Percentiles rank a stretch among this genome's conserved stretches.
phyloP scores from a whole-genome alignment of 2,113 vertebrate genomes.

The Chamaea fasciata region DNA sequence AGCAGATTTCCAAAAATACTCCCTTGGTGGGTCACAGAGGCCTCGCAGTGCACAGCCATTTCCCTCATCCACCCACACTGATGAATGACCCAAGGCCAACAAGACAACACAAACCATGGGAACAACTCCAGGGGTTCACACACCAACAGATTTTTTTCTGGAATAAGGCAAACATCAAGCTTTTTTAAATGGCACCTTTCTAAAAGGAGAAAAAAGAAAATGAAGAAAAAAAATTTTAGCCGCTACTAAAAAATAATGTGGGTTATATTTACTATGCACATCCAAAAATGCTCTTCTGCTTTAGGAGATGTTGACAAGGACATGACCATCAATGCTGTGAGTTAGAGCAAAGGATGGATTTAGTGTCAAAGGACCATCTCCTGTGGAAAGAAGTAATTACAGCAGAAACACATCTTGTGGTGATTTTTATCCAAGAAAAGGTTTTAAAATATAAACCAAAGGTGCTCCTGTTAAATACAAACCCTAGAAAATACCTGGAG shows the following conservation, averaged over 20 bases:
- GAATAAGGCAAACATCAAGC: not conserved
- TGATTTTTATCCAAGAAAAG: conserved; percentile 32
- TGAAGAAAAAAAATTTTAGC: not conserved
- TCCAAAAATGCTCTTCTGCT: not conserved
- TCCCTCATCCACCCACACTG: not conserved
- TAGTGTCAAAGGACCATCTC: not conserved
- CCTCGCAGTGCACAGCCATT: rapidly evolving
- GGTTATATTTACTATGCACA: not conserved
- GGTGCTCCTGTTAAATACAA: conserved; percentile 32
- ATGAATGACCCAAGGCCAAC: not conserved
- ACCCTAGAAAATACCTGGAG: not conserved
- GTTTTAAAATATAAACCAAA: conserved; percentile 25
- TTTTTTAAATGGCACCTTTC: not conserved
- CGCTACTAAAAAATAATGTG: not conserved
- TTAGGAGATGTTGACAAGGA: not conserved
- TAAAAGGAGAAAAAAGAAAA: not conserved
- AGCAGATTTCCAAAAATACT: not conserved
- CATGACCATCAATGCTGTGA: not conserved
- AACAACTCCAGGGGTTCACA: not conserved
- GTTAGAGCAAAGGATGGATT: not conserved
- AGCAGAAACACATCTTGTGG: not conserved
- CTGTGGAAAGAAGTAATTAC: not conserved
- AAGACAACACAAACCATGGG: not conserved
- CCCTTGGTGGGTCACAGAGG: not conserved
- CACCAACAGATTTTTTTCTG: not conserved